Base-by-base conservation (phyloP, 2,888 invertebrate species). In the Tipula lateralis region DNA sequence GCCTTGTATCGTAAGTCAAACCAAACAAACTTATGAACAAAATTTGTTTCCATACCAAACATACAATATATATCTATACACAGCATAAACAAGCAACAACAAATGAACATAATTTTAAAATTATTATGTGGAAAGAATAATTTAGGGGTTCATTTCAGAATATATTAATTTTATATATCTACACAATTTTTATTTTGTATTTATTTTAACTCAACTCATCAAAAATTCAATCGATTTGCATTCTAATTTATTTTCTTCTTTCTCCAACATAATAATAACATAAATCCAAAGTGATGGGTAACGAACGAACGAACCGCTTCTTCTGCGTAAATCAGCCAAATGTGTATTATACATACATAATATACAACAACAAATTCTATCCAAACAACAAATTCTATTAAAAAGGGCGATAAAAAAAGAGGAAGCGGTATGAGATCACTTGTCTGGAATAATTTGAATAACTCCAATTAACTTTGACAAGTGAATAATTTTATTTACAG, bases 381-480 rank as follows among this genome's bases (percentile, higher is more conserved):
- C n/a, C 44, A 50, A 50, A 50, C n/a, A 50, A 50, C 6, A 34
- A 50, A 50, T n/a, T 36, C 36, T 19, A 50, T 50, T 50, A 50
- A 50, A 34, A 50, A 16, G 44, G 44, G 44, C 44, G 44, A 6
- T 50, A 50, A 7, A 81, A 81, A n/a, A 9, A 30, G 29, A 29
- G 29, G 29, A 12, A 4, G 81, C 4, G 32, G 44, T 50, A 50
- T 50, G 29, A 81, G 81, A 81, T 81, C 29, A 81, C 81, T 81
- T 81, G 81, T 81, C 16, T 81, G 81, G 81, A 81, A 81, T 81
- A 81, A 81, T 81, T 81, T 81, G 81, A 81, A 29, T 81, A 81
- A 81, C 81, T 81, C 29, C 81, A 81, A 81, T 81, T 81, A 81
- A 81, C 29, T 81, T 81, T 29, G 81, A 81, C 81, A 81, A 30